A percentile compares a stretch with the other conserved stretches of the same genome.
These are phyloP conservation scores for Dasysyrphus tricinctus DNA, from an alignment of 2,888 invertebrate species.

Conservation along the genomic window DNA sequence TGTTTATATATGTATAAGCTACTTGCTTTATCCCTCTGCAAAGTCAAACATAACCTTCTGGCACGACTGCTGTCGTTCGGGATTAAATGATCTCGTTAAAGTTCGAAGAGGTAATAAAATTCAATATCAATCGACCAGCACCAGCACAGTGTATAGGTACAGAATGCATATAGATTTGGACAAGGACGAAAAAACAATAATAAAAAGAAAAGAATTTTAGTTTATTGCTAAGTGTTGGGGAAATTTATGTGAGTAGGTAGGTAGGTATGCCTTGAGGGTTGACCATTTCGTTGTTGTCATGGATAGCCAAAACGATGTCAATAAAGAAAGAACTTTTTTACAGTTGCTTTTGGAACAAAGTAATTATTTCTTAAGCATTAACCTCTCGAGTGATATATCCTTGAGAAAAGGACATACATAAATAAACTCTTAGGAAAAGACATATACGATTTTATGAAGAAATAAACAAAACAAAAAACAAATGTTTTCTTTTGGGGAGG, in stretches of 20 bases:
- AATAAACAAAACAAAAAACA: not conserved
- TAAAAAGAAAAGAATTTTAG: constrained; percentile 19
- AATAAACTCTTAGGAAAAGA: not conserved
- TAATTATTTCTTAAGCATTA: constrained; percentile 65
- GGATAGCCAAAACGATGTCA: constrained; percentile 35
- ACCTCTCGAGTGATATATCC: constrained; percentile 38
- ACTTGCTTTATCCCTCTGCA: not conserved
- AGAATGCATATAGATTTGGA: not conserved
- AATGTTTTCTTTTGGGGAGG: no score
- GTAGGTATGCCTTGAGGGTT: not conserved
- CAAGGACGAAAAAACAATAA: not conserved
- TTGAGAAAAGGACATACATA: constrained; percentile 48
- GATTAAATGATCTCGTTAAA: constrained; percentile 70
- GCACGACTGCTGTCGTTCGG: constrained; percentile 33
- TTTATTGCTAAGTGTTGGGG: constrained; percentile 9
- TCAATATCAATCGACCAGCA: constrained; percentile 52
- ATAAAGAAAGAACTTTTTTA: constrained; percentile 56
- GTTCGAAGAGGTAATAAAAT: constrained; percentile 68
- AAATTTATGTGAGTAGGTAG: not conserved
- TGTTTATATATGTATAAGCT: not conserved
- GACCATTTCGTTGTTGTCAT: constrained; percentile 6
- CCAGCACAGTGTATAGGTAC: not conserved
- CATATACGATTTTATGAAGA: not conserved
- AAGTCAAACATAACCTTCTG: constrained; percentile 21
- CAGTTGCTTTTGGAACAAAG: constrained; percentile 20